Percentiles rank a stretch among this genome's conserved stretches.
phyloP scores from a whole-genome alignment of 2,113 vertebrate genomes.

The Centropus unirufus region DNA sequence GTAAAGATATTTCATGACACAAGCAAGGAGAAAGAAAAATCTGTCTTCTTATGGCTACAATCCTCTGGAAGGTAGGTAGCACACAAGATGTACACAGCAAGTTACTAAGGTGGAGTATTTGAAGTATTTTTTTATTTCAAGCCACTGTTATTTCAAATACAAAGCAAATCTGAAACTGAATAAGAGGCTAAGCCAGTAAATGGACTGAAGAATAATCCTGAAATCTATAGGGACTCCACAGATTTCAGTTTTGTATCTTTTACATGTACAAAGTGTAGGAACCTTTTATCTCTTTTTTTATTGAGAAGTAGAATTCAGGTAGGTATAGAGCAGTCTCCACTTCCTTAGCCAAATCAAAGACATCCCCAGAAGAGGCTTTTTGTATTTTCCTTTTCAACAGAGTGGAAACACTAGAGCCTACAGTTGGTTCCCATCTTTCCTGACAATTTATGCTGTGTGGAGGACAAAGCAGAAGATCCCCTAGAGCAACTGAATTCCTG shows the following conservation, averaged over 20 bases:
- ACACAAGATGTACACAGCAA: background rate
- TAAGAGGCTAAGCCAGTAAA: conserved; percentile 2
- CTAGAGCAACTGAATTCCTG: conserved; percentile 6
- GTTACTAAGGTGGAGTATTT: background rate
- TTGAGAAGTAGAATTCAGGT: conserved; percentile 18
- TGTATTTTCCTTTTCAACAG: conserved; percentile 10
- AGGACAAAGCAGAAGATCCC: conserved; percentile 33
- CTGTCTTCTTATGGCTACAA: background rate
- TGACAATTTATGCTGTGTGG: background rate
- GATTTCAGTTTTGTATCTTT: conserved; percentile 22
- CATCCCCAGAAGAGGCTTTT: conserved; percentile 13
- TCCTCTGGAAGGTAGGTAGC: background rate
- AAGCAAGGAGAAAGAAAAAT: background rate
- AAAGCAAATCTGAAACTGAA: background rate
- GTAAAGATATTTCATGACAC: background rate
- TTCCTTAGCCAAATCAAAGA: conserved; percentile 50
- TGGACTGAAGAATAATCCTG: background rate
- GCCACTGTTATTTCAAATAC: background rate
- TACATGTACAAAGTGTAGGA: conserved; percentile 18
- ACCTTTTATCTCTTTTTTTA: conserved; percentile 25
- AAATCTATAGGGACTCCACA: background rate
- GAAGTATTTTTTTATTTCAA: conserved; percentile 35
- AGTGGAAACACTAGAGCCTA: conserved; percentile 30
- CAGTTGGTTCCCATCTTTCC: background rate
- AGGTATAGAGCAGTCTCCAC: conserved; percentile 2